Conservation (phyloP, 2,797 vertebrate species). For the Gorsachius magnificus region DNA sequence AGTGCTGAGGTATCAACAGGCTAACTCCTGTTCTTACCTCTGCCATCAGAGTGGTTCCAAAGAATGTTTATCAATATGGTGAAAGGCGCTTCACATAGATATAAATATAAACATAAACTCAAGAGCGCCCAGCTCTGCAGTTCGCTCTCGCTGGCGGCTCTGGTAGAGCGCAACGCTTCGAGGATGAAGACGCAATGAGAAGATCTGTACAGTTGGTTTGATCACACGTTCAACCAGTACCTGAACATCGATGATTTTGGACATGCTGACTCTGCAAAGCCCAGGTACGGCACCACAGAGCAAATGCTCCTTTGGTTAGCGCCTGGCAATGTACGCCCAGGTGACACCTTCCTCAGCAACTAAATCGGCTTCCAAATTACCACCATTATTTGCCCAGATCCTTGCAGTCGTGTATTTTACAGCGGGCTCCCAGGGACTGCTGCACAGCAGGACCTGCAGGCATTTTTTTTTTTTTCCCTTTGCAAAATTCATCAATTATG, state of each 20-base stretch:
- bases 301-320: neutral
- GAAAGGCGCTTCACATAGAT: too few species aligned
- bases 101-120: too few species aligned
- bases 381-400: too few species aligned
- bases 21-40: too few species aligned
- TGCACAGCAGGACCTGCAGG: neutral
- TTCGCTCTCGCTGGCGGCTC: neutral
- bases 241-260: fast-evolving
- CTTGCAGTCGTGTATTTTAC: fast-evolving
- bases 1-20: too few species aligned
- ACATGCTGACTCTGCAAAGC: neutral
- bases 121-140: neutral
- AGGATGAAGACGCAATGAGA: neutral
- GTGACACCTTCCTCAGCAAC: neutral
- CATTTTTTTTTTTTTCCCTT: too few species aligned
- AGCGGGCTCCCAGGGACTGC: neutral
- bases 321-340: neutral
- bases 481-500: neutral
- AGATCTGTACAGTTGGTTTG: neutral
- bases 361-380: neutral
- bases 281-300: neutral
- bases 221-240: neutral
- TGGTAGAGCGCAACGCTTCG: neutral
- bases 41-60: too few species aligned
- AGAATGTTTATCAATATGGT: too few species aligned